Evolutionary conservation across 1,140 invertebrate genomes (phyloP).

Genomic region (Sesamia nonagrioides): DNA sequence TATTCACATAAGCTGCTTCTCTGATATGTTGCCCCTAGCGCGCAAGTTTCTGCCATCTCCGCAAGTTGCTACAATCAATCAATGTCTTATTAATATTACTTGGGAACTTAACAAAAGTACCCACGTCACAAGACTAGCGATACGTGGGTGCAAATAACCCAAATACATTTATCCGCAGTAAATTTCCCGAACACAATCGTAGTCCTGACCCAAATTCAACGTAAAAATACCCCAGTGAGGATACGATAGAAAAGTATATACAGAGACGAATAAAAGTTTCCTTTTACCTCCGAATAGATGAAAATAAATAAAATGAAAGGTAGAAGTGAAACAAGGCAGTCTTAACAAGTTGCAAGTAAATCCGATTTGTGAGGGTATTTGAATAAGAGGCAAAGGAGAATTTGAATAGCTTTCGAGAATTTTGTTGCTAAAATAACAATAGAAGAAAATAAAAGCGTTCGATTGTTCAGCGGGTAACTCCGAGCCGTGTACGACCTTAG

Average conservation of each 20-base stretch:
- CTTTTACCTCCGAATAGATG: conserved; percentile 43
- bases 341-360: conserved; percentile 76
- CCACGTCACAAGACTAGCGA: not conserved
- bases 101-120: conserved; percentile 8
- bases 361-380: conserved; percentile 78
- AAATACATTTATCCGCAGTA: conserved; percentile 29
- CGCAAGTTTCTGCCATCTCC: not conserved
- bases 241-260: not conserved
- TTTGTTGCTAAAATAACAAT: conserved; percentile 46
- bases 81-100: conserved; percentile 7
- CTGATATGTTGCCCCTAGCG: not conserved
- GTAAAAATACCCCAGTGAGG: conserved; percentile 2
- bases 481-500: not conserved
- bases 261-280: conserved; percentile 26
- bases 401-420: conserved; percentile 47
- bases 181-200: conserved; percentile 30
- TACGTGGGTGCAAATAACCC: not conserved
- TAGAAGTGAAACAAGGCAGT: conserved; percentile 67
- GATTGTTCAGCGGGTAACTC: conserved; percentile 18
- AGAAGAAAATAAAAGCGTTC: conserved; percentile 35
- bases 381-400: conserved; percentile 69
- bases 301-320: conserved; percentile 50
- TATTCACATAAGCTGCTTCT: not conserved
- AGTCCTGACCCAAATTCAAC: conserved; percentile 30
- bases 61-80: conserved; percentile 3